These are phyloP conservation scores for Pitta sordida DNA, from an alignment of 2,113 vertebrate genomes.

Conservation along the genomic window DNA sequence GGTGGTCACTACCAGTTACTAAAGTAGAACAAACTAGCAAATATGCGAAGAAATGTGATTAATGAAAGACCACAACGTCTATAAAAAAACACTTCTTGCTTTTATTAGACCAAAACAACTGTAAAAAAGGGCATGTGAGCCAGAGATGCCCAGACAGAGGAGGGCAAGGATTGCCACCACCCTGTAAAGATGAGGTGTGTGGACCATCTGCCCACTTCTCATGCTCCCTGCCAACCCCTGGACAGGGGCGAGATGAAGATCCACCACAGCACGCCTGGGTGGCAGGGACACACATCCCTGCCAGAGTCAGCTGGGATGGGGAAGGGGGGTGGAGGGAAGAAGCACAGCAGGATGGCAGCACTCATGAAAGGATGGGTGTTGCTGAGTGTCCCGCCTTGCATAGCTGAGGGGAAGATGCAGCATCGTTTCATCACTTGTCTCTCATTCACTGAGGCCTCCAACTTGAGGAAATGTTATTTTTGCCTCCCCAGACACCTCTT, in stretches of 20 bases:
- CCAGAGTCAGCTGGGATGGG: not conserved
- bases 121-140: not conserved
- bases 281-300: not conserved
- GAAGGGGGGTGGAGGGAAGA: not conserved
- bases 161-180: not conserved
- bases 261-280: rapidly evolving
- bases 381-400: not conserved
- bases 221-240: rapidly evolving
- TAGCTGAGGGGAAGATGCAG: not conserved
- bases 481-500: constrained; percentile 29
- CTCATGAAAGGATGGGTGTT: not conserved
- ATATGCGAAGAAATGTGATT: constrained; percentile 14
- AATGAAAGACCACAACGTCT: constrained; percentile 46
- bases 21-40: constrained; percentile 32
- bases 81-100: constrained; percentile 29
- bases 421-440: not conserved
- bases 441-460: not conserved
- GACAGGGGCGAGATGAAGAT: not conserved
- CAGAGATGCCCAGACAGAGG: not conserved
- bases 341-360: not conserved
- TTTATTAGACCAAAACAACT: constrained; percentile 35
- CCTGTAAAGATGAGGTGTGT: rapidly evolving
- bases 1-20: not conserved
- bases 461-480: constrained; percentile 9
- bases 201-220: not conserved